Evolutionary conservation across 2,888 invertebrate genomes (phyloP).

Genomic region (Dichetophora obliterata): DNA sequence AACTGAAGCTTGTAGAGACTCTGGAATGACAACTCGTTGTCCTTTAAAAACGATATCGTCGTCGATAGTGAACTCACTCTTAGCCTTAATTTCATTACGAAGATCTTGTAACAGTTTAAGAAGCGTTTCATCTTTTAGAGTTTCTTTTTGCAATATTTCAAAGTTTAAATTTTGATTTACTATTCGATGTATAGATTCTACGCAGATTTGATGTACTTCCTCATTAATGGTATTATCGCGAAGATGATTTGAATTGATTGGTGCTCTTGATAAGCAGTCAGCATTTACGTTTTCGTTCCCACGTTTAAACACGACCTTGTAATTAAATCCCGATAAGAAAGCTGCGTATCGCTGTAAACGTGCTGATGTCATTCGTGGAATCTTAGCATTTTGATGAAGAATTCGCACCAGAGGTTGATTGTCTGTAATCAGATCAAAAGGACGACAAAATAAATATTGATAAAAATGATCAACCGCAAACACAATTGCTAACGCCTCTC

Average conservation of each 20-base stretch:
- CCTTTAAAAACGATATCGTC: slow-evolving; percentile 47
- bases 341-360: slow-evolving; percentile 43
- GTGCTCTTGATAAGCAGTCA: slow-evolving; percentile 46
- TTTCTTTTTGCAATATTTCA: slow-evolving; percentile 25
- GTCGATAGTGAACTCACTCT: slow-evolving; percentile 31
- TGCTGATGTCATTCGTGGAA: slow-evolving; percentile 40
- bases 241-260: slow-evolving; percentile 21
- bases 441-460: slow-evolving; percentile 33
- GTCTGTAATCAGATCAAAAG: slow-evolving; percentile 40
- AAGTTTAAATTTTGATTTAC: slow-evolving; percentile 4
- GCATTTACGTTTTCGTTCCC: slow-evolving; percentile 39
- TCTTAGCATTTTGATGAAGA: too few relatives aligned
- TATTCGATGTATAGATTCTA: slow-evolving; percentile 40
- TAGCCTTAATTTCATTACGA: slow-evolving; percentile 19
- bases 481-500: slow-evolving; percentile 41
- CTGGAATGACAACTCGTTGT: slow-evolving; percentile 48
- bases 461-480: slow-evolving; percentile 33
- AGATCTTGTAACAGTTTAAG: slow-evolving; percentile 39
- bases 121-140: slow-evolving; percentile 38
- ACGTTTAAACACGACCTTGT: slow-evolving; percentile 39
- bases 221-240: slow-evolving; percentile 28
- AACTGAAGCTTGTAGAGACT: slow-evolving; percentile 43
- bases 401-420: too few relatives aligned
- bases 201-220: slow-evolving; percentile 39
- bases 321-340: slow-evolving; percentile 44